Evolutionary conservation across 2,797 vertebrate species (phyloP).

Genomic region (Macropodus opercularis): DNA sequence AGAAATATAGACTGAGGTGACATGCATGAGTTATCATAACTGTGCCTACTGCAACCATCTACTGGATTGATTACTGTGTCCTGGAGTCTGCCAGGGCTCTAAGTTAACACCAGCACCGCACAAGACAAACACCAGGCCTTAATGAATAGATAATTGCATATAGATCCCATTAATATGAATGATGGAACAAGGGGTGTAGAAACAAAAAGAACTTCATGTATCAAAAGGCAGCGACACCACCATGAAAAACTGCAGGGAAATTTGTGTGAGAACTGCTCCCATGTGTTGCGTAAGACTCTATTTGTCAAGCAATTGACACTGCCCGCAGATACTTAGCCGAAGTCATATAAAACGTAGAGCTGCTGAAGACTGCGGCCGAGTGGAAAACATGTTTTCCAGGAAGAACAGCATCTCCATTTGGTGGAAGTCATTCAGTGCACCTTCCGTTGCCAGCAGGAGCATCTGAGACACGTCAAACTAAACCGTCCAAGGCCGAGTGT

Average conservation of each 20-base stretch:
- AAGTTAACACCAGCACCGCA: slow-evolving; percentile 53
- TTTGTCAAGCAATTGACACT: slow-evolving; percentile 23
- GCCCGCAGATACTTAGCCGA: slow-evolving; percentile 30
- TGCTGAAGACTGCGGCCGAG: slow-evolving; percentile 15
- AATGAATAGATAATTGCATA: slow-evolving; percentile 73
- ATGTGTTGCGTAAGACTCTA: slow-evolving; percentile 25
- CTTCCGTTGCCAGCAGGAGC: slow-evolving; percentile 41
- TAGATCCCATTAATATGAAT: slow-evolving; percentile 65
- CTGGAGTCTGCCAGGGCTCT: slow-evolving; percentile 47
- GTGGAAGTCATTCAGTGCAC: slow-evolving; percentile 24
- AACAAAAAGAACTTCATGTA: slow-evolving; percentile 42
- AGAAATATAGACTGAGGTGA: slow-evolving; percentile 22
- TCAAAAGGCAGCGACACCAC: slow-evolving; percentile 19
- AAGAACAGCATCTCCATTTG: slow-evolving; percentile 32
- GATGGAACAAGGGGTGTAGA: slow-evolving; percentile 48
- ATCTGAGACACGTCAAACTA: slow-evolving; percentile 34
- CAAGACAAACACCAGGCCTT: slow-evolving; percentile 59
- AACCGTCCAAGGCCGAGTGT: slow-evolving; percentile 29
- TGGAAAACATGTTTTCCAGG: slow-evolving; percentile 42
- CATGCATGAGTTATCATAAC: slow-evolving; percentile 38
- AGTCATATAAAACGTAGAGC: slow-evolving; percentile 28
- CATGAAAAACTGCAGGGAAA: slow-evolving; percentile 23
- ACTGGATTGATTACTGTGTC: slow-evolving; percentile 61
- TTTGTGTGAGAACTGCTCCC: slow-evolving; percentile 30
- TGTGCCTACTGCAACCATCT: slow-evolving; percentile 45